Base-by-base conservation (phyloP, 2,113 vertebrate genomes). In the Erpornis zantholeuca region DNA sequence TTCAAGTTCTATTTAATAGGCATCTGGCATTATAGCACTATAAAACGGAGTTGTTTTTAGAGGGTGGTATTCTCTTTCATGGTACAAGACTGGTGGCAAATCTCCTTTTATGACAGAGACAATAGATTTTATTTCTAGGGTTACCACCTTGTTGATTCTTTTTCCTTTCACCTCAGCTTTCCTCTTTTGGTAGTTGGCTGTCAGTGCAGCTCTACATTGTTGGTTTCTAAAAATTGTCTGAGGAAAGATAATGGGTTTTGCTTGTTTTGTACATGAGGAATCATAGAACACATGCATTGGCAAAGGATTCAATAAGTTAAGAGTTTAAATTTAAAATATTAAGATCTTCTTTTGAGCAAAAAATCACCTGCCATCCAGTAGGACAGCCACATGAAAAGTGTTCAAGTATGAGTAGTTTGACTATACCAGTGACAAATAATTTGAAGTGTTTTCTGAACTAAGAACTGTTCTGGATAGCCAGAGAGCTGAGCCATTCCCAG, bases 401-500 rank as follows among this genome's bases (percentile, higher is more conserved):
- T 60, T 89, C 33, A 81, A 44, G 22, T 83, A 54, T 77, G 24
- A 83, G 21, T n/a, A 70, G 25, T 53, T 47, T 68, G 76, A 63
- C 66, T 95, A 40, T 70, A 71, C 20, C 42, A 54, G 40, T 61
- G 64, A 72, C 75, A 90, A 63, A 85, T 75, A 90, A 71, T 60
- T 69, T 88, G 14, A 88, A 52, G 17, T 52, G 70, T 76, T 93
- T 91, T 90, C 70, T 88, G 82, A 92, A 69, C 59, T 82, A 14
- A 63, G 57, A 80, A 59, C 31, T 82, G 22, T 77, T 47, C 42
- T 83, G 42, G 23, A 59, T 80, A 86, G 69, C 29, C 11, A 80
- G 79, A 66, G 66, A 92, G 54, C 71, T 86, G 86, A 88, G 72
- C 79, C 68, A 65, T 94, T 78, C 71, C 88, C 90, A 94, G 88